These are phyloP conservation scores for Drosophila neocordata DNA, from an alignment of 1,140 invertebrate genomes.

Conservation along the genomic window DNA sequence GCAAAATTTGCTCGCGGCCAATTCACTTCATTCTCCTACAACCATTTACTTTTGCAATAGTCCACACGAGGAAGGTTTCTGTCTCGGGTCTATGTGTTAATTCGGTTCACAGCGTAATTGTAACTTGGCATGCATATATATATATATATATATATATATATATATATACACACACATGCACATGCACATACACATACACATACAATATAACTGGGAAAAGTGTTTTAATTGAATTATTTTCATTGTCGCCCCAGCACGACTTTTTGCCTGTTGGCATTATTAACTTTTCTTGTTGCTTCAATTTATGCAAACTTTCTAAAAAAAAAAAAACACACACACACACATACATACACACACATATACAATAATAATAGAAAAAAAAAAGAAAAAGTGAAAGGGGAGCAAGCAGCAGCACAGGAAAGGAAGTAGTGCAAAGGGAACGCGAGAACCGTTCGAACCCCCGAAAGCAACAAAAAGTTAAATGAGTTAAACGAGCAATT, in stretches of 20 bases:
- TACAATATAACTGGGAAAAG: constrained; percentile 69
- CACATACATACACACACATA: too few relatives aligned
- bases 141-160: too few relatives aligned
- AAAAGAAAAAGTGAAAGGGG: constrained; percentile 2
- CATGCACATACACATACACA: background rate
- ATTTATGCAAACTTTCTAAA: constrained; percentile 76
- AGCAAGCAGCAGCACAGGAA: background rate
- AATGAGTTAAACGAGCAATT: constrained; percentile 82
- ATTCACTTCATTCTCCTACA: constrained; percentile 5
- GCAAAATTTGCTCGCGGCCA: constrained; percentile 56
- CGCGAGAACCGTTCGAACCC: constrained; percentile 23
- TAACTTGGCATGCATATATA: constrained; percentile 76
- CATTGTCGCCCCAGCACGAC: constrained; percentile 70
- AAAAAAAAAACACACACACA: constrained; percentile 29
- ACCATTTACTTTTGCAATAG: background rate
- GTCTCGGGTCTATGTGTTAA: constrained; percentile 67
- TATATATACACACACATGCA: constrained; percentile 57
- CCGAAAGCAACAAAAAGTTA: constrained; percentile 67
- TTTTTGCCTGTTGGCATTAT: constrained; percentile 61
- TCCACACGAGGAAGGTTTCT: constrained; percentile 2
- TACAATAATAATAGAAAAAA: constrained; percentile 4
- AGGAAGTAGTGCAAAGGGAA: constrained; percentile 28
- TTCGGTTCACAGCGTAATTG: constrained; percentile 74
- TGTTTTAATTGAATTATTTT: constrained; percentile 82
- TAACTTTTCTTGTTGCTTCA: constrained; percentile 76